Conservation (phyloP, 92 coral and sea anemone species). For the Bergia puertoricense region DNA sequence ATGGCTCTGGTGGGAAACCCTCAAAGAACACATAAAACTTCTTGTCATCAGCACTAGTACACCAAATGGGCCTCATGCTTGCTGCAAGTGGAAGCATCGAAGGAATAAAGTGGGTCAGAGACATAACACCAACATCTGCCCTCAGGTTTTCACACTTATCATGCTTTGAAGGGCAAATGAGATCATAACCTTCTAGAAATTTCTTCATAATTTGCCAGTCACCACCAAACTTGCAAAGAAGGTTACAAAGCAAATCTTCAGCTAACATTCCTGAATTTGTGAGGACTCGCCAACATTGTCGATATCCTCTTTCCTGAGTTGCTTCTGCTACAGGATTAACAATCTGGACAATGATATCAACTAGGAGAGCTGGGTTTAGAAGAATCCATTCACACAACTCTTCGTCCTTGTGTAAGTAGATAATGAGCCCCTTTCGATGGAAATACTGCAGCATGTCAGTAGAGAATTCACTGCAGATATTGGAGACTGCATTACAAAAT, state of each 20-base stretch:
- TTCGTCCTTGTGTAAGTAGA: conserved; percentile 50
- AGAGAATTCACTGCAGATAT: conserved; percentile 32
- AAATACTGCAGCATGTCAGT: conserved; percentile 54
- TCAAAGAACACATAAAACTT: conserved; percentile 52
- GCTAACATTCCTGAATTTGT: conserved; percentile 47
- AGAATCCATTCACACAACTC: conserved; percentile 57
- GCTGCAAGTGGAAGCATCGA: conserved; percentile 53
- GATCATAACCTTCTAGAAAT: conserved; percentile 60
- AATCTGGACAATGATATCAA: conserved; percentile 44
- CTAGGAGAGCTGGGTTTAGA: conserved; percentile 50
- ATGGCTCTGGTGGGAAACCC: conserved; percentile 60
- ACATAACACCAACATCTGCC: too few relatives aligned
- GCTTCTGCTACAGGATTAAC: conserved; percentile 28
- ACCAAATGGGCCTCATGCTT: conserved; percentile 43
- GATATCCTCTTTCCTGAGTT: conserved; percentile 40
- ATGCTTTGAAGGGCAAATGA: conserved; percentile 53
- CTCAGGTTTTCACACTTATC: not conserved
- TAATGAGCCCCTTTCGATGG: conserved; percentile 56
- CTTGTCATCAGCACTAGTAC: conserved; percentile 33
- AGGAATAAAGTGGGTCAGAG: conserved; percentile 62
- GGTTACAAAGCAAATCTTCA: conserved; percentile 38
- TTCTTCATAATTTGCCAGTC: conserved; percentile 29
- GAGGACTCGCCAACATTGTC: conserved; percentile 51
- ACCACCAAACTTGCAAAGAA: conserved; percentile 34
- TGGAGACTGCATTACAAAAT: not conserved